Base-by-base conservation (phyloP, 2,797 vertebrate species). In the Kryptolebias ocellatus region DNA sequence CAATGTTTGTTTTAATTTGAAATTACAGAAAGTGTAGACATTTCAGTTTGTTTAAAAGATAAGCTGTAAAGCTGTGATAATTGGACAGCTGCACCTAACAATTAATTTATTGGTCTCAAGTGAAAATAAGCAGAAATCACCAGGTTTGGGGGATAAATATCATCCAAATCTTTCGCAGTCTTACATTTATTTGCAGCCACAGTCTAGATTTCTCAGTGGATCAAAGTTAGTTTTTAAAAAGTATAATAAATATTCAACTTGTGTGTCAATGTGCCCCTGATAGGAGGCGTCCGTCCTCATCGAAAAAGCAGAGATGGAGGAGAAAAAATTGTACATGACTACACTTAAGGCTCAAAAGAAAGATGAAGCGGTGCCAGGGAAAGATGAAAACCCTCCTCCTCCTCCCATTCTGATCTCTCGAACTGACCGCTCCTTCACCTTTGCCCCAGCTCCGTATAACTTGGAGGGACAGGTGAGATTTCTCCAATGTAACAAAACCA, bases 201-300 rank as follows among this genome's bases (percentile, higher is more conserved):
- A 8, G n/a, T 49, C 17, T n/a, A 18, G 8, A 18, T 47, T n/a
- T 47, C 6, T 18, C 5, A 15, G 7, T 60, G 51, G 27, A 62
- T 49, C 64, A 9, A 72, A 12, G 0, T 50, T n/a, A 62, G 29
- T 8, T 51, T 55, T 64, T 6, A 42, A 14, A 1, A 66, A 29
- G 7, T 59, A 27, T 56, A 45, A 20, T 51, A 0, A 27, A 37
- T 65, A 29, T 63, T 54, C 3, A 52, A 18, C 6, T 20, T 15
- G 10, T 58, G 20, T 74, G 20, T 67, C n/a, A 1, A 0, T 57
- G 8, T 79, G 16, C n/a, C 65, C 4, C 69, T 49, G 59, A 20
- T 62, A 99, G 98, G 95, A 96, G 83, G 95, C 96, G 17, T 78
- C 85, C 62, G 79, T 67, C 64, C 85, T 98, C 78, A 93, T 96